Evolutionary conservation across 1,140 invertebrate genomes (phyloP), one percentile per base, ranked within the genome.

Genomic region (Drosophila lowei): DNA sequence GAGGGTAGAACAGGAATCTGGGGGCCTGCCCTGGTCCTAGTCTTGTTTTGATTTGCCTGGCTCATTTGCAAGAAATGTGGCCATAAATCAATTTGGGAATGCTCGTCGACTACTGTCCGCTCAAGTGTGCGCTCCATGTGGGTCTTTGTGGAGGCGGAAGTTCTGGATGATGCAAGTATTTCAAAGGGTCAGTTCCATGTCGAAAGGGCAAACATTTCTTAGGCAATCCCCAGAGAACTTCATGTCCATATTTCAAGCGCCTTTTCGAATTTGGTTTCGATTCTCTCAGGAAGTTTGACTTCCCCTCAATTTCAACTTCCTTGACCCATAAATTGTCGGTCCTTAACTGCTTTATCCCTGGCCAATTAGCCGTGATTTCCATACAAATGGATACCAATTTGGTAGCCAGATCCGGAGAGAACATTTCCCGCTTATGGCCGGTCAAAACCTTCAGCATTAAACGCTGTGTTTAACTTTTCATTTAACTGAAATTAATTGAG

Each of bases 401-500:
- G 4, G 18, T 23, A 16, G 46, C 21, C 30, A 30, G 48, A 21
- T 64, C 59, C 13, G 55, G 47, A 30, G 49, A 43, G 63, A 54
- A 21, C 53, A 52, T 46, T 44, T 28, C 48, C 23, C 41, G 25
- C 38, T 44, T 43, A 21, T 41, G 25, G 13, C 38, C 41, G 8
- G 23, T 41, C 28, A 11, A 13, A 38, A 11, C 16, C 34, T 48
- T 53, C 15, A 47, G 44, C 21, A 42, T 21, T 52, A 41, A 57
- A 55, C 50, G 28, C 60, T 42, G 44, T 44, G 56, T 46, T 59
- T 34, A 44, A 42, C 66, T 50, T 72, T 72, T 70, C 66, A 83
- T 76, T 76, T 66, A 83, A 83, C 47, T 88, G 53, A 83, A 88
- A 88, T 83, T 77, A 88, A 88, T 88, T 88, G 75, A 88, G 78